Evolutionary conservation across 2,888 invertebrate genomes (phyloP), one percentile per base, ranked within the genome.

Genomic region (Schizaphis graminum): DNA sequence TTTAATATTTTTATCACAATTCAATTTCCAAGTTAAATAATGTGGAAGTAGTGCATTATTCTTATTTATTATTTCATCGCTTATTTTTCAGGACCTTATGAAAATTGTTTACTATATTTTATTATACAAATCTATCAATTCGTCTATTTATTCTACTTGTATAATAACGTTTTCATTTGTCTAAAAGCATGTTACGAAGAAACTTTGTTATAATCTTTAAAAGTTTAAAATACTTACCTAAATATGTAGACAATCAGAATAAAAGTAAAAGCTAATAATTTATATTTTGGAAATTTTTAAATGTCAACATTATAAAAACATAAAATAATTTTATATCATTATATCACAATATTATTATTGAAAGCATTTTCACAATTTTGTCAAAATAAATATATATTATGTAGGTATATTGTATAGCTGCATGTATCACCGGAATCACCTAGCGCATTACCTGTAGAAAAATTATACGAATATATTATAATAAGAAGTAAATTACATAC

Each of bases 131-230:
- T n/a, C 13, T 61, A 67, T 44, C 41, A 3, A 44, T 44, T 44
- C 41, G 2, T 3, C 41, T 44, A 44, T 44, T 3, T 44, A 44
- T 44, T 44, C 41, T 44, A 53, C 49, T 53, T 53, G 16, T 53
- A 53, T 41, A 53, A 84, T 56, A 84, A 41, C 5, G 8, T 56
- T 85, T 91, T 85, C 91, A 91, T 91, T 53, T 56, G 28, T 85
- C 53, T 56, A 91, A 91, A 91, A 91, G 28, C 91, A 56, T 56
- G 85, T 13, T 2, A 53, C 16, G 16, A 53, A 53, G 49, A 53
- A 53, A 53, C 49, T 53, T 53, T 53, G 49, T 53, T 53, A 11
- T 53, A 53, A 53, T 53, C 49, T 13, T 53, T 53, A 53, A 53
- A 53, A 13, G 2, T 67, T 77, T 77, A 35, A 77, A 35, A 77